Evolutionary conservation across 2,113 vertebrate genomes (phyloP).

Genomic region (Rhabdomys dilectus): DNA sequence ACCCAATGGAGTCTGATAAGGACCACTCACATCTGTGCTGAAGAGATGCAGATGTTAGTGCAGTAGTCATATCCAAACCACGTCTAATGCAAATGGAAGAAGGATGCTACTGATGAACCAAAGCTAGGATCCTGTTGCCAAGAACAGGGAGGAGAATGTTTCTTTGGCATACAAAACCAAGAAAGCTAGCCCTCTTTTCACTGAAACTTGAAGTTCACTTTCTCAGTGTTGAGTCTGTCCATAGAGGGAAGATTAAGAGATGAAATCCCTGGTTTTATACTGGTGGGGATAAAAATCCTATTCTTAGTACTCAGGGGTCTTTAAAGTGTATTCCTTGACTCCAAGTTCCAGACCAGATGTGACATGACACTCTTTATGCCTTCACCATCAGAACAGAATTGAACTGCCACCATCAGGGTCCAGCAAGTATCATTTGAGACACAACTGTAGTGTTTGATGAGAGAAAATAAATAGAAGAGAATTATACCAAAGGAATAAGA

Average conservation of each 20-base stretch:
- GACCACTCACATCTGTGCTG: neutral
- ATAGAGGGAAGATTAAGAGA: neutral
- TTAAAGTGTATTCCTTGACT: neutral
- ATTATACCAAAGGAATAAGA: constrained; percentile 70
- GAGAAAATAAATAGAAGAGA: constrained; percentile 80
- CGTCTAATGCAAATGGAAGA: neutral
- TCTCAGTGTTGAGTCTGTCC: neutral
- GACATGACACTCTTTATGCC: rapidly evolving
- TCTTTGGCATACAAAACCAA: constrained; percentile 26
- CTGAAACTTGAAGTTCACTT: neutral
- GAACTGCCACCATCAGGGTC: neutral
- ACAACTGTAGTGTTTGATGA: constrained; percentile 77
- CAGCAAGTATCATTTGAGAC: constrained; percentile 75
- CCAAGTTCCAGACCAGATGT: neutral
- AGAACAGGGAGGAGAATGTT: neutral
- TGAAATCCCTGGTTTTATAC: neutral
- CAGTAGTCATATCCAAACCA: neutral
- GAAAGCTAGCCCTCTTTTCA: neutral
- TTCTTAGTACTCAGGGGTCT: neutral
- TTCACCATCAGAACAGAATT: neutral
- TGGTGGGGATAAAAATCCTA: neutral
- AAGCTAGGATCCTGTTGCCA: neutral
- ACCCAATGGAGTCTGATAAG: neutral
- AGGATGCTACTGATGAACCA: neutral
- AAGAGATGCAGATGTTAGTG: neutral